Evolutionary conservation across 2,888 invertebrate genomes (phyloP).

Genomic region (Noctua fimbriata): DNA sequence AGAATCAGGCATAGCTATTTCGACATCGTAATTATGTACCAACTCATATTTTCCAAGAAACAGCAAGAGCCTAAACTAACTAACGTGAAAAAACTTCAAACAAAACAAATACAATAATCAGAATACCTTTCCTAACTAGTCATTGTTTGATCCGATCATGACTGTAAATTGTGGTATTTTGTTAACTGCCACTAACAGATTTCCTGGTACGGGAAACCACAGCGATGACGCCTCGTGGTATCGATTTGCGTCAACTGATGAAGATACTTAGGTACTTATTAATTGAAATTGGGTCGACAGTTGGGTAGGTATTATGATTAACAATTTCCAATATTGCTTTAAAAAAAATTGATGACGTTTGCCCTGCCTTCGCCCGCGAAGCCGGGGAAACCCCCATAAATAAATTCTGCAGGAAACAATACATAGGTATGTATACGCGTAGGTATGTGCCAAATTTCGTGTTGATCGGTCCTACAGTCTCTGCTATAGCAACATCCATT

Average conservation of each 20-base stretch:
- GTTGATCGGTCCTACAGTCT: background rate
- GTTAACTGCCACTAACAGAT: conserved; percentile 17
- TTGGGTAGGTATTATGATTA: background rate
- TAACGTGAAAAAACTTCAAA: background rate
- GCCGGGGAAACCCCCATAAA: background rate
- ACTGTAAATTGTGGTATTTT: conserved; percentile 26
- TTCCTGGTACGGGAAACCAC: conserved; percentile 47
- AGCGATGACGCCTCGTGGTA: conserved; percentile 20
- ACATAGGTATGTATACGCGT: background rate
- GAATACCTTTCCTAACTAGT: conserved; percentile 30
- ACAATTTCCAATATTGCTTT: background rate
- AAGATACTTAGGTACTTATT: background rate
- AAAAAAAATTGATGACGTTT: no score
- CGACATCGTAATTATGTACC: background rate
- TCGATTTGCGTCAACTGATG: conserved; percentile 40
- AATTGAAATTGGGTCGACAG: background rate
- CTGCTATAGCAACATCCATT: background rate
- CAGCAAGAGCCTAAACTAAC: no score
- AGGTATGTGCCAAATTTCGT: background rate
- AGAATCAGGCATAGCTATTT: conserved; percentile 11
- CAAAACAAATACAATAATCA: background rate
- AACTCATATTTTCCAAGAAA: conserved; percentile 17
- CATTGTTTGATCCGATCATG: conserved; percentile 34
- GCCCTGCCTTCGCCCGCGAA: background rate
- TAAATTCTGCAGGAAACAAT: background rate